These are phyloP conservation scores for Drosophila teissieri DNA, from an alignment of 1,140 invertebrate species.

Conservation along the genomic window DNA sequence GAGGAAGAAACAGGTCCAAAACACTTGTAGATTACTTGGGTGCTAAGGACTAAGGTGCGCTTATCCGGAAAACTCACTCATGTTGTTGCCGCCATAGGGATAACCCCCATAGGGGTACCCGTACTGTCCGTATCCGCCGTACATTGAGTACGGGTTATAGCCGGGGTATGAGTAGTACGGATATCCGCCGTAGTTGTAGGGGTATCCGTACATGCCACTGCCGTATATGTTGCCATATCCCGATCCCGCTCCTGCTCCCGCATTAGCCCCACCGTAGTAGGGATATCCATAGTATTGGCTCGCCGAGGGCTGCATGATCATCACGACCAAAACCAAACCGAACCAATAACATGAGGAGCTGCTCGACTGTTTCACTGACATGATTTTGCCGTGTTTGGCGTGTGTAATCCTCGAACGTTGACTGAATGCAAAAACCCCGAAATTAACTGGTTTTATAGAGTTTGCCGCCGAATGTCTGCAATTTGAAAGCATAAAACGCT, in stretches of 20 bases:
- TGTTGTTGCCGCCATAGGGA: constrained; percentile 65
- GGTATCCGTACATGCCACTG: constrained; percentile 47
- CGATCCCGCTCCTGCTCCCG: constrained; percentile 28
- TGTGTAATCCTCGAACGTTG: constrained; percentile 35
- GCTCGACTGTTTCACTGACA: constrained; percentile 27
- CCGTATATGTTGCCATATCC: constrained; percentile 41
- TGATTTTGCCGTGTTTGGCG: constrained; percentile 16
- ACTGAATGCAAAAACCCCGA: constrained; percentile 48
- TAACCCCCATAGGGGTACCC: constrained; percentile 61
- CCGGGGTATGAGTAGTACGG: constrained; percentile 46
- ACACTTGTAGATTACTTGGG: constrained; percentile 59
- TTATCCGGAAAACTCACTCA: constrained; percentile 62
- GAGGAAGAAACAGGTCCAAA: constrained; percentile 74
- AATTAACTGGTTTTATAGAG: constrained; percentile 58
- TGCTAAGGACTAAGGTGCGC: background rate
- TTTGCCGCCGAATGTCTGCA: constrained; percentile 3
- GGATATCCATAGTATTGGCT: constrained; percentile 66
- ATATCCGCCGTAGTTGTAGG: constrained; percentile 58
- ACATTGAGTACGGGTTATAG: constrained; percentile 51
- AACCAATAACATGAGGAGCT: constrained; percentile 27
- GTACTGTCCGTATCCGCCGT: constrained; percentile 54
- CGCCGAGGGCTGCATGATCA: constrained; percentile 31
- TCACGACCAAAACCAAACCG: constrained; percentile 24
- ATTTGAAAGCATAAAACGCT: constrained; percentile 49
- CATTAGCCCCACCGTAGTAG: constrained; percentile 40